Percentiles rank a stretch among this genome's conserved stretches.
phyloP scores from a whole-genome alignment of 2,113 vertebrate genomes.

The Delphinapterus leucas region DNA sequence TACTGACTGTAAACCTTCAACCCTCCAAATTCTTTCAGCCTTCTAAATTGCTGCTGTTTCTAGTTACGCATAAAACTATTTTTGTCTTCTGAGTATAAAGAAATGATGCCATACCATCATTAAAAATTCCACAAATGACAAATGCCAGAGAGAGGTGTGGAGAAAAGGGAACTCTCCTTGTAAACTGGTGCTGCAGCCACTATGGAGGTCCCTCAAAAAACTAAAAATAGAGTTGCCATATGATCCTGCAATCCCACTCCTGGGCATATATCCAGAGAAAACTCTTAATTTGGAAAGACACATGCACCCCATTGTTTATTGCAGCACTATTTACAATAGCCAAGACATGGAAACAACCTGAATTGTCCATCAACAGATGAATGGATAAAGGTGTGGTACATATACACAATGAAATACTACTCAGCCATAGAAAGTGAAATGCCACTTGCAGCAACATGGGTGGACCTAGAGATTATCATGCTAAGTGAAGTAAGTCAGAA shows the following conservation, averaged over 20 bases:
- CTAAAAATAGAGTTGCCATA: background rate
- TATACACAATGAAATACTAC: too few species aligned
- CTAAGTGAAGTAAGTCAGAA: too few species aligned
- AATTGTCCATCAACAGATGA: too few species aligned
- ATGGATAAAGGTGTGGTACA: too few species aligned
- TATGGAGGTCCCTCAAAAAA: background rate
- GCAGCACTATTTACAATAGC: too few species aligned
- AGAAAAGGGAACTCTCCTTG: background rate
- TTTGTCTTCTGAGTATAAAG: background rate
- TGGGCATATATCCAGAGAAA: too few species aligned
- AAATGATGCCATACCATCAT: background rate
- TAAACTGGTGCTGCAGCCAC: background rate
- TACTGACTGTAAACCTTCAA: background rate
- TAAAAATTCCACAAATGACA: background rate
- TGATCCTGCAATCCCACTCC: background rate
- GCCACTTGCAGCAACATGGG: too few species aligned
- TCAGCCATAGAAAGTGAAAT: too few species aligned
- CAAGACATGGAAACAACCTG: too few species aligned
- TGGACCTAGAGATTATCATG: too few species aligned
- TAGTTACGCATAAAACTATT: background rate
- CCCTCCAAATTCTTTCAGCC: background rate
- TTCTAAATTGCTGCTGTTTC: background rate
- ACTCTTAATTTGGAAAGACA: background rate
- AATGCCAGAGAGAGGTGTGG: background rate
- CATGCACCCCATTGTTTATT: background rate